phyloP scores from a whole-genome alignment of 2,113 vertebrate genomes.

The Ophthalmolycus amberensis region DNA sequence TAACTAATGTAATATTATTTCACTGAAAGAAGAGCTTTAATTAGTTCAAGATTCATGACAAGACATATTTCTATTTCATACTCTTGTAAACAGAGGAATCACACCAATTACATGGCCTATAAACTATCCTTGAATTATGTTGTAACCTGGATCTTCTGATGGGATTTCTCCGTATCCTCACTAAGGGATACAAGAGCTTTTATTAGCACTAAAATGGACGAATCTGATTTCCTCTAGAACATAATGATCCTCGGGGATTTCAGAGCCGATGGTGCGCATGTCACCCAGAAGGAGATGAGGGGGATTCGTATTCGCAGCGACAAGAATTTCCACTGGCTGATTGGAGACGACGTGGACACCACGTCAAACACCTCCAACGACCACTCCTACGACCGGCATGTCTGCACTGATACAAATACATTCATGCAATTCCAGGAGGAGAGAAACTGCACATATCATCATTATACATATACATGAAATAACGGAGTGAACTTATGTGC shows the following conservation, averaged over 20 bases:
- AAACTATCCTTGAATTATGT: background rate
- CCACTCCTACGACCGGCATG: constrained; percentile 77
- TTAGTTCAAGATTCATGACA: background rate
- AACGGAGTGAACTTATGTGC: background rate
- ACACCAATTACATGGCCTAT: background rate
- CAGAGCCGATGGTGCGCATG: constrained; percentile 75
- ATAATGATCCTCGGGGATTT: constrained; percentile 83
- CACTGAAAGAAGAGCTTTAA: background rate
- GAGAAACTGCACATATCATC: background rate
- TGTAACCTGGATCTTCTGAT: background rate
- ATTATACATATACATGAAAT: background rate
- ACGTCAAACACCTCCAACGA: constrained; percentile 69
- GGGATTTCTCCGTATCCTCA: background rate
- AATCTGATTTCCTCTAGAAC: constrained; percentile 66
- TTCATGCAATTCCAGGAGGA: background rate
- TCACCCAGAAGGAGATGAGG: constrained; percentile 67
- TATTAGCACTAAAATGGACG: background rate
- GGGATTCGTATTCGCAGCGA: constrained; percentile 71
- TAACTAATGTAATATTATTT: too few species aligned
- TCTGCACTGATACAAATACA: background rate
- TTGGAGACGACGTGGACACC: constrained; percentile 80
- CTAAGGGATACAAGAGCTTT: too few species aligned
- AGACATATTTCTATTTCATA: background rate
- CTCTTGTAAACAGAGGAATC: background rate
- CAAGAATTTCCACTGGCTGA: constrained; percentile 80